These are phyloP conservation scores for Apamea anceps DNA, from an alignment of 2,888 invertebrate genomes.

Conservation along the genomic window DNA sequence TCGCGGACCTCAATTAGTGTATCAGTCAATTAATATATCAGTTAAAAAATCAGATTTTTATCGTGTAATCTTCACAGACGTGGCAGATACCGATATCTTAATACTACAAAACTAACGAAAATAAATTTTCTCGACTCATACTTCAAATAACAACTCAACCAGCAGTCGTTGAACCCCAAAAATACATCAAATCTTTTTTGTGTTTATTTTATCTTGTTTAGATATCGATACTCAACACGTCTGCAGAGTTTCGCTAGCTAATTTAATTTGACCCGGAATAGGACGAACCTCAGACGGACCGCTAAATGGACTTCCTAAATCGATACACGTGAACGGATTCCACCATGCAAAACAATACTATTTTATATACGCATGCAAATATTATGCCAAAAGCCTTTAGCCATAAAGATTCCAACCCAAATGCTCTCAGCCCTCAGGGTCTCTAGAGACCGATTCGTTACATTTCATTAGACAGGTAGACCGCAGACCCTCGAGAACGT, in stretches of 20 bases:
- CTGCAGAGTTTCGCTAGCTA: too few relatives aligned
- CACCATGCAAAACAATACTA: conserved; percentile 3
- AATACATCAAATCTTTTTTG: too few relatives aligned
- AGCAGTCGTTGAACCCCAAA: too few relatives aligned
- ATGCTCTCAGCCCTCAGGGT: conserved; percentile 16
- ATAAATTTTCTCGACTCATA: too few relatives aligned
- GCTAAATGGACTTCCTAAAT: conserved; percentile 4
- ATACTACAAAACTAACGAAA: too few relatives aligned
- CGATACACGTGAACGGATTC: conserved; percentile 12
- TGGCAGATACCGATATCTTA: too few relatives aligned
- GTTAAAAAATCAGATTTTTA: too few relatives aligned
- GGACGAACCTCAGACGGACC: not conserved
- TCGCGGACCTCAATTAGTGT: too few relatives aligned
- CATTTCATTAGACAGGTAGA: conserved; percentile 59
- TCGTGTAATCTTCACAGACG: too few relatives aligned
- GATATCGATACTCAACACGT: too few relatives aligned
- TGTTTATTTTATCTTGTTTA: not conserved
- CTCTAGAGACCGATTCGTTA: conserved; percentile 52
- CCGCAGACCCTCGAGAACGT: conserved; percentile 18
- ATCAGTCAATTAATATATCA: too few relatives aligned
- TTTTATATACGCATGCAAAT: conserved; percentile 3
- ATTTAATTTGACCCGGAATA: not conserved
- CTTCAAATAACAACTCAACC: too few relatives aligned
- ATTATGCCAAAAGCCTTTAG: conserved; percentile 25
- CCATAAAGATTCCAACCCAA: conserved; percentile 46